Evolutionary conservation across 2,797 vertebrate genomes (phyloP), one percentile per base, ranked within the genome.

Genomic region (Microchirus variegatus): DNA sequence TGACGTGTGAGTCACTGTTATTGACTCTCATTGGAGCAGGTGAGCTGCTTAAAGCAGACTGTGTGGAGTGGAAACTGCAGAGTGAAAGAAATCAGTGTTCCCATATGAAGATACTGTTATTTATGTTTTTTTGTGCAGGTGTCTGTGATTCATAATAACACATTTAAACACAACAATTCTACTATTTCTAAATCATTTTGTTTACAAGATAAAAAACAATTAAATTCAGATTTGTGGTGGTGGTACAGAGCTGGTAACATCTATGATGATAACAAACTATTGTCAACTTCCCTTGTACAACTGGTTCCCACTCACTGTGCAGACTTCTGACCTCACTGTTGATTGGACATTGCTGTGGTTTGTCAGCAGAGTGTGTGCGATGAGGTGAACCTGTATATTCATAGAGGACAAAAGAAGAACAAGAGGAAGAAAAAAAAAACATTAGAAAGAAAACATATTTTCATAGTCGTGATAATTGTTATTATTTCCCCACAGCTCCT

Each of bases 371-470:
- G 46, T 37, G 51, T 51, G 51, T 44, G 37, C 44, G 31, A 57
- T 35, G 57, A 47, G 14, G 50, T 45, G 1, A 58, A 53, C 64
- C 85, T 85, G 69, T 1, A 3, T 79, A 59, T 43, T 54, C 6
- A 42, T 40, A 68, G 48, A 15, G 9, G 40, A 63, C 16, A 16
- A 26, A 53, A 16, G 5, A 45, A 9, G 35, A 9, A 53, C 7
- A 42, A 57, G 40, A 12, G 36, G 3, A 26, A 35, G n/a, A n/a
- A n/a, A n/a, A 22, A n/a, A 45, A 31, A 48, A 0, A 41, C 3
- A 50, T 31, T 31, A 73, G 3, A 53, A 53, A 43, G 8, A 17
- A 22, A 41, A 15, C 2, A 13, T 48, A 17, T 31, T 18, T 38
- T 31, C 15, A 37, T 1, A 10, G 9, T 2, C 18, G 7, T 31